Percentiles rank a stretch among this genome's conserved stretches.
Evolutionary conservation across 2,797 vertebrate species (phyloP).

Genomic region (Scleropages formosus): DNA sequence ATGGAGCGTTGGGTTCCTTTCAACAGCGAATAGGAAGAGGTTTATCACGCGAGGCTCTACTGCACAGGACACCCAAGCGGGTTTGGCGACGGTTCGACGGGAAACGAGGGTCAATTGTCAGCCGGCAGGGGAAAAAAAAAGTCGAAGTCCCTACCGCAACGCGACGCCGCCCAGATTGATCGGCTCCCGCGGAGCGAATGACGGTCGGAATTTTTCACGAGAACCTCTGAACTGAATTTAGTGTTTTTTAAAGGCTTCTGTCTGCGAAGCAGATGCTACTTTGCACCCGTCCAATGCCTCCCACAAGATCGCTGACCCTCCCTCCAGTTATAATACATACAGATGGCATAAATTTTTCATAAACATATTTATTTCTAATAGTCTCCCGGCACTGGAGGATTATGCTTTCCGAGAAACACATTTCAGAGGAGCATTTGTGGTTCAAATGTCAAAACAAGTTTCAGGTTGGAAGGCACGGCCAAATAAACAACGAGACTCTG

Average conservation of each 20-base stretch:
- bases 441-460: conserved; percentile 2
- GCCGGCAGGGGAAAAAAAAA: neutral
- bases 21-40: neutral
- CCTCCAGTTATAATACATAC: conserved; percentile 30
- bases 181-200: neutral
- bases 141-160: neutral
- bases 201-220: no score
- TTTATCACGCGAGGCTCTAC: neutral
- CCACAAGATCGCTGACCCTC: conserved; percentile 40
- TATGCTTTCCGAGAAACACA: neutral
- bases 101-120: neutral
- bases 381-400: neutral
- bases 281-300: conserved; percentile 45
- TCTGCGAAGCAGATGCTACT: conserved; percentile 69
- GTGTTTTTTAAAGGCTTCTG: conserved; percentile 30
- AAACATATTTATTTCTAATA: neutral
- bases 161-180: neutral
- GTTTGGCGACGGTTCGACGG: neutral
- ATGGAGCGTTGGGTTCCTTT: conserved; percentile 9
- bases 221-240: neutral
- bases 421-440: neutral
- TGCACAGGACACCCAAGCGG: neutral
- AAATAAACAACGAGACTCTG: neutral
- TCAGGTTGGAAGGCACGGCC: neutral
- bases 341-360: conserved; percentile 24